Percentiles rank a stretch among this genome's conserved stretches.
These are phyloP conservation scores for Leptopilina clavipes DNA, from an alignment of 1,140 invertebrate species.

Conservation along the genomic window DNA sequence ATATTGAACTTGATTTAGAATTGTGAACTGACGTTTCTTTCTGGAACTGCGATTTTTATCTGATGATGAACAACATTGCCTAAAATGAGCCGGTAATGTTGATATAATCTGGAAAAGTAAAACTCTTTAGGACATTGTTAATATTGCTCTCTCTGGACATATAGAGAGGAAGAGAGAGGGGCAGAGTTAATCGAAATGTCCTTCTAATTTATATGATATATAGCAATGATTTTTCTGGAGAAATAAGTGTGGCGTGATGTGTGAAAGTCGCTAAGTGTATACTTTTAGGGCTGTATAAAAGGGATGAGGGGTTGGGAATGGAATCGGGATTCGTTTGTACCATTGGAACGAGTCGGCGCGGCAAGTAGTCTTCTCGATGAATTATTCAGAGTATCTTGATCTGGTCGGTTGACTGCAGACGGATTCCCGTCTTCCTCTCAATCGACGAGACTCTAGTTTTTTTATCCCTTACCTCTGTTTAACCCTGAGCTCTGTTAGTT, in stretches of 20 bases:
- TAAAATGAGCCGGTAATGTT: no score
- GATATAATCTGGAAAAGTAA: no score
- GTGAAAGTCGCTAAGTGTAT: background rate
- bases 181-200: no score
- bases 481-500: slow-evolving; percentile 17
- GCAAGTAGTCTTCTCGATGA: slow-evolving; percentile 56
- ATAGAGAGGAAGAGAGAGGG: no score
- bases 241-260: slow-evolving; percentile 27
- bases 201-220: no score
- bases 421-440: slow-evolving; percentile 58
- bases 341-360: slow-evolving; percentile 40
- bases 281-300: background rate
- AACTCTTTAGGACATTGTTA: no score
- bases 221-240: background rate
- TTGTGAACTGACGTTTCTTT: no score
- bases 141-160: no score
- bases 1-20: no score
- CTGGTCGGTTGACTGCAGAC: slow-evolving; percentile 55
- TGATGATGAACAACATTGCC: no score
- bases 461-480: slow-evolving; percentile 43
- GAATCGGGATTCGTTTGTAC: slow-evolving; percentile 53
- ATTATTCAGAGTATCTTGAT: slow-evolving; percentile 66
- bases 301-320: slow-evolving; percentile 31
- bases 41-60: no score
- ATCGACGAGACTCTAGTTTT: slow-evolving; percentile 56